Evolutionary conservation across 2,888 invertebrate species (phyloP), one percentile per base, ranked within the genome.

Genomic region (Cetonia aurata): DNA sequence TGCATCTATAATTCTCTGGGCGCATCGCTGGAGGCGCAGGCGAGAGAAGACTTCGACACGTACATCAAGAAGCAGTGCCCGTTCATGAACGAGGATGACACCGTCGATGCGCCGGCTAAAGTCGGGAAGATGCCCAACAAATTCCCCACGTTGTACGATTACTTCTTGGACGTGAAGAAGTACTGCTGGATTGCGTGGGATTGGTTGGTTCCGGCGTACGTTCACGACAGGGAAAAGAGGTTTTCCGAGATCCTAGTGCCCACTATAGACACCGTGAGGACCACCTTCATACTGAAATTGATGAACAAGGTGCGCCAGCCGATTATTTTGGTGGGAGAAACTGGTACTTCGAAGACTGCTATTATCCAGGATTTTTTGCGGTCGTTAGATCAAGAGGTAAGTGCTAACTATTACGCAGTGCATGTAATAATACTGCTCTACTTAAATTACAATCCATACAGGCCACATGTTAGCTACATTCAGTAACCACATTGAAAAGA

Each of bases 321-420:
- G 0, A 91, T 95, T 0, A 86, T 96, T 3, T 86, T 97, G 2
- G 92, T 96, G 0, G 97, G 97, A 0, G 96, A 96, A 78, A 95
- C 96, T 0, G 96, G 96, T 6, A 96, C 96, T 0, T 96, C 96
- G 0, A 97, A 97, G 86, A 95, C 96, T 0, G 96, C 96, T 0
- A 94, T 96, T 57, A 92, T 95, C 69, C 90, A 91, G 66, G 92
- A 94, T 80, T 96, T 94, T 83, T 85, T 96, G 57, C 87, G 92
- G 53, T 89, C 90, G 70, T 81, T 96, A 33, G 90, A 93, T 75
- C 79, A 88, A 0, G 90, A 91, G 37, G 86, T 37, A 10, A 37
- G 8, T 6, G 6, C 10, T 37, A 9, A 9, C 4, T 6, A 33
- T 33, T 33, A 6, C 33, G 6, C 33, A n/a, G n/a, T n/a, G n/a